phyloP scores from a whole-genome alignment of 2,888 invertebrate species.

The Rotaria socialis region DNA sequence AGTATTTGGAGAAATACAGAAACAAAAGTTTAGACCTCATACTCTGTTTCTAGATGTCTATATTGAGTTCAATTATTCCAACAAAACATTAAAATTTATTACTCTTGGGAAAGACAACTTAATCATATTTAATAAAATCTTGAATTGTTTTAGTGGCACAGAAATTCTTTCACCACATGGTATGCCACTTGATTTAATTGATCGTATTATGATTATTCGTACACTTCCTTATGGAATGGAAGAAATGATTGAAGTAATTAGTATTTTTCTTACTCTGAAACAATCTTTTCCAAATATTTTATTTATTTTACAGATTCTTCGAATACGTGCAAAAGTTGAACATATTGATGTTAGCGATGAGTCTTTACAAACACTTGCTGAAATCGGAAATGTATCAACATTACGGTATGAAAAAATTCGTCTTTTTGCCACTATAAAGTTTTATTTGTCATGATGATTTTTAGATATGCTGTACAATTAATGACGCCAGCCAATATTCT shows the following conservation, averaged over 20 bases:
- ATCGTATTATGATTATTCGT: slow-evolving; percentile 84
- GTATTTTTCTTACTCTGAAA: background rate
- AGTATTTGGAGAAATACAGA: too few relatives aligned
- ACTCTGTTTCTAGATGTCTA: too few relatives aligned
- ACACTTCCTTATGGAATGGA: slow-evolving; percentile 77
- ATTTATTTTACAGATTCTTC: slow-evolving; percentile 67
- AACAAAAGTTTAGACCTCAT: too few relatives aligned
- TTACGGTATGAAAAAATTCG: slow-evolving; percentile 64
- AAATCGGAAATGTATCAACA: slow-evolving; percentile 79
- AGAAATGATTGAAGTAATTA: slow-evolving; percentile 68
- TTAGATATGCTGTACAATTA: slow-evolving; percentile 82
- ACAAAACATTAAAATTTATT: too few relatives aligned
- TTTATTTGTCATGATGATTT: slow-evolving; percentile 42
- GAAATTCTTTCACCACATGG: slow-evolving; percentile 84
- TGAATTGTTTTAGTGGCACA: slow-evolving; percentile 60
- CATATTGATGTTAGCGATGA: slow-evolving; percentile 78
- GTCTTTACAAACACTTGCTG: slow-evolving; percentile 73
- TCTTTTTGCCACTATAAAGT: background rate
- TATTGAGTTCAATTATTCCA: too few relatives aligned
- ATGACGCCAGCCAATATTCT: slow-evolving; percentile 83
- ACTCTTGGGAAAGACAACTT: too few relatives aligned
- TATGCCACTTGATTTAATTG: slow-evolving; percentile 87
- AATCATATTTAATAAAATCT: too few relatives aligned
- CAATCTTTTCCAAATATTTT: background rate
- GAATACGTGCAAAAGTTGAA: slow-evolving; percentile 82